These are phyloP conservation scores for Nasonia vitripennis DNA, from an alignment of 1,140 invertebrate species.

Conservation along the genomic window DNA sequence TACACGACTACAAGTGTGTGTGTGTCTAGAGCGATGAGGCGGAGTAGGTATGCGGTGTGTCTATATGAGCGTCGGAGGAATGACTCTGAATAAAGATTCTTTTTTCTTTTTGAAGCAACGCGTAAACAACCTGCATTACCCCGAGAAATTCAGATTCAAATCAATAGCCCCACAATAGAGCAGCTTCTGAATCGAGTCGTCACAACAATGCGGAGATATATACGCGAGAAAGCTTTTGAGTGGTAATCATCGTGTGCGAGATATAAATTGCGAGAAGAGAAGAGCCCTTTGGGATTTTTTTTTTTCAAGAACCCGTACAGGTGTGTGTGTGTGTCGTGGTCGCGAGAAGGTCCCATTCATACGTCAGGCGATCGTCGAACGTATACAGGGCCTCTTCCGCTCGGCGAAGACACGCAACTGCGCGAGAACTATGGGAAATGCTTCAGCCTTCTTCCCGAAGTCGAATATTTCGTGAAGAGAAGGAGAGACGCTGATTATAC, in stretches of 20 bases:
- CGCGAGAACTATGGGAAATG: neutral
- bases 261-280: neutral
- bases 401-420: neutral
- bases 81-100: too few relatives aligned
- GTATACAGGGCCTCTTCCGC: neutral
- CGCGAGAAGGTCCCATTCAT: neutral
- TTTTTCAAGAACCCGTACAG: neutral
- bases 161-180: neutral
- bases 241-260: neutral
- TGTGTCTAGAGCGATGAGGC: too few relatives aligned
- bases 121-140: too few relatives aligned
- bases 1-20: too few relatives aligned
- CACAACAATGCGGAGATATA: neutral
- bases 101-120: too few relatives aligned
- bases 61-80: neutral
- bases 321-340: neutral
- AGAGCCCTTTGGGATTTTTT: neutral
- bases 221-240: neutral
- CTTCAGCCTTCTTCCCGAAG: neutral
- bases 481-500: too few relatives aligned
- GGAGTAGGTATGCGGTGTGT: neutral
- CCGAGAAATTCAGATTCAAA: too few relatives aligned
- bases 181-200: neutral
- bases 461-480: neutral
- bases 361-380: neutral